Evolutionary conservation across 2,888 invertebrate genomes (phyloP), one percentile per base, ranked within the genome.

Genomic region (Eupithecia exiguata): DNA sequence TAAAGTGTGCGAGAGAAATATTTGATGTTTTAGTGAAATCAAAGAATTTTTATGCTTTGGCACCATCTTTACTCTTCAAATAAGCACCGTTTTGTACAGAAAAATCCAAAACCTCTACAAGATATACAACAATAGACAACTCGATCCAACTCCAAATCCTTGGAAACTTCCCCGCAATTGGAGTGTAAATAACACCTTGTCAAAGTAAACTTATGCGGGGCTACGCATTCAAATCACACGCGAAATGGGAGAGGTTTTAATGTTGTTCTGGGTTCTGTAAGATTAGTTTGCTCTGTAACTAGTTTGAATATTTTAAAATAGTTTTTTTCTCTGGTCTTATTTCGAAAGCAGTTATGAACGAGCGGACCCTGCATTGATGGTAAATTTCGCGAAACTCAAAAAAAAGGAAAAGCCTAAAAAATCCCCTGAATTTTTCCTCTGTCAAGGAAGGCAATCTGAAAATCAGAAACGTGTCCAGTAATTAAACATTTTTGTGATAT

Each of bases 101-200:
- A 53, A 53, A 53, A 21, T 21, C 49, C 49, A 49, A 53, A 21
- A 21, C 4, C 53, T 2, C 62, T 36, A 65, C n/a, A 65, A 38
- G 6, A 36, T 65, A 38, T 14, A 70, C 58, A 67, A 67, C 66
- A 35, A 66, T 40, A 68, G 25, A 68, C 70, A 30, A 30, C 72
- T 53, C 74, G 68, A 76, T 70, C 53, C 71, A 58, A 46, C 70
- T 70, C 10, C 30, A 21, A 68, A 71, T 69, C 65, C 62, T 40
- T n/a, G 68, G 61, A 62, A 76, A 68, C 40, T 67, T 71, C 21
- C 38, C 10, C 71, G 66, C 68, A 67, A 63, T 72, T 63, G 71
- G 69, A 70, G 71, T 75, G 75, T 77, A 75, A 75, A 75, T 75
- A 75, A 68, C 73, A 73, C 74, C 72, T 74, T 75, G 75, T 75